Evolutionary conservation across 2,113 vertebrate species (phyloP), one percentile per base, ranked within the genome.

Genomic region (Cottus gobio): DNA sequence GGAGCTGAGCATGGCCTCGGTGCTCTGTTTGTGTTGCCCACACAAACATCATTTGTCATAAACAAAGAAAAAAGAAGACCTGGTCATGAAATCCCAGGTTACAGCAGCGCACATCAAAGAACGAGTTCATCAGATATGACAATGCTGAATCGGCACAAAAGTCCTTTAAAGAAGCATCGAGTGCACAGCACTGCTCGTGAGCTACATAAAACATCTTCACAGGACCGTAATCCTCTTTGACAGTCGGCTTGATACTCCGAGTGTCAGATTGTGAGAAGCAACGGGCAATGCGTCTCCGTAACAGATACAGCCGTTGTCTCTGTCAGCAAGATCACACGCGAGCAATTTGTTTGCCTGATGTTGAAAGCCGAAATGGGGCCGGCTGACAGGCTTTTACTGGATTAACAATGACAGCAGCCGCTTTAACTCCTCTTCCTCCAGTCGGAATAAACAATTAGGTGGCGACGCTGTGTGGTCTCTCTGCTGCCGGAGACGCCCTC

Each of bases 331-430:
- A 79, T 78, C 69, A 84, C 77, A 80, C 80, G 82, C 75, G 68
- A 54, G 58, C 82, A 80, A 77, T 88, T 86, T 66, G 67, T 72
- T 82, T 79, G 64, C 82, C 80, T 79, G 71, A 83, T 65, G 76
- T 44, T 81, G 87, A 81, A 78, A 82, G 85, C 52, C 54, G 68
- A 77, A 82, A 82, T 65, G 65, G 34, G 80, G 75, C 65, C n/a
- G n/a, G 64, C 58, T 54, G 75, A 82, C 78, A 78, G 75, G 46
- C 80, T 70, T 82, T 79, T 22, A 66, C 57, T n/a, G 71, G 75
- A 82, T 89, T 84, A 87, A 75, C 83, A 69, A 31, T 75, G 78
- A 87, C 83, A 87, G 75, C 78, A 82, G 78, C 63, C 34, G n/a
- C 75, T 83, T 74, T 75, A 76, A 61, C 63, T 85, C 67, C 37